These are phyloP conservation scores for Galagoides demidoff DNA, from an alignment of 2,797 vertebrate genomes.

Conservation along the genomic window DNA sequence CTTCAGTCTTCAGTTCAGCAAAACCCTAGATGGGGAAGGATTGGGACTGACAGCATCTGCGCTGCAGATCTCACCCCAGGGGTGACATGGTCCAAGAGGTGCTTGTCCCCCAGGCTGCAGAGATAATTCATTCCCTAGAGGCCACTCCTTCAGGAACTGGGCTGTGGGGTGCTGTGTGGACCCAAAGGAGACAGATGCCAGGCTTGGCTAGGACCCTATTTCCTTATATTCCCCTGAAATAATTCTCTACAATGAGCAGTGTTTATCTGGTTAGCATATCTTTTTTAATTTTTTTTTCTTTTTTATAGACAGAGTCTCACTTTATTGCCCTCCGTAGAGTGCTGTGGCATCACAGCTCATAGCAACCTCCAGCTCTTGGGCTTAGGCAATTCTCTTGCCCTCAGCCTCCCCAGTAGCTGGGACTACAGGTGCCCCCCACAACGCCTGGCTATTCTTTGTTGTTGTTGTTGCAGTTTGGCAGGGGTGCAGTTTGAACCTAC, in stretches of 20 bases:
- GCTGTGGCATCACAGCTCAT: too few relatives aligned
- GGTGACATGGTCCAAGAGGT: neutral
- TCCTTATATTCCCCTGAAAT: neutral
- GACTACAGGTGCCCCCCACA: too few relatives aligned
- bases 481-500: too few relatives aligned
- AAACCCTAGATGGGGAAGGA: neutral
- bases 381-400: too few relatives aligned
- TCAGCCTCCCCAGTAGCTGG: too few relatives aligned
- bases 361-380: too few relatives aligned
- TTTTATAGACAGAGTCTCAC: too few relatives aligned
- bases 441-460: too few relatives aligned
- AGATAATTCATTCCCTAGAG: conserved; percentile 24
- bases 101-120: neutral
- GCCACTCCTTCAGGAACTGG: neutral
- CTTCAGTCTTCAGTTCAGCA: neutral
- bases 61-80: neutral
- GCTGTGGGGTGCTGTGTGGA: neutral
- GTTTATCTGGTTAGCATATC: neutral
- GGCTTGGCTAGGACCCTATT: neutral
- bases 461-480: too few relatives aligned
- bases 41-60: neutral
- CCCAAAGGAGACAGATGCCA: neutral
- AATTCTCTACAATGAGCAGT: rapidly evolving
- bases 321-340: too few relatives aligned
- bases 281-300: neutral